phyloP scores from a whole-genome alignment of 2,888 invertebrate genomes.

The Coenonympha arcania region DNA sequence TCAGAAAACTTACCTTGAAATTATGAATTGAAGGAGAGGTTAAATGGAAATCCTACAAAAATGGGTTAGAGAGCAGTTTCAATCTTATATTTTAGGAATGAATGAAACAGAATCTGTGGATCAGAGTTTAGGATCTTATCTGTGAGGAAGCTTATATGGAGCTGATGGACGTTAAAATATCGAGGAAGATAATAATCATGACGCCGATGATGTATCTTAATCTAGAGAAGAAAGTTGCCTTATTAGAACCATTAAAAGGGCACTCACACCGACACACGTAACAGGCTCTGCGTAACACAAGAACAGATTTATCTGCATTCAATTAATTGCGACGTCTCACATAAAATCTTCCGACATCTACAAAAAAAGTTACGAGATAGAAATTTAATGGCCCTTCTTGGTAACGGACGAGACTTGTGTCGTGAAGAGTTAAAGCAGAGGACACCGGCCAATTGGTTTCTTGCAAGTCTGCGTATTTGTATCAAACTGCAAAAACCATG shows the following conservation, averaged over 20 bases:
- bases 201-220: too few species aligned
- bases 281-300: neutral
- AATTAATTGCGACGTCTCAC: neutral
- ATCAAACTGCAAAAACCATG: neutral
- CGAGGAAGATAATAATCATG: too few species aligned
- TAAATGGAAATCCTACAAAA: too few species aligned
- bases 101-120: too few species aligned
- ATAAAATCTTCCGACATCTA: neutral
- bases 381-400: neutral
- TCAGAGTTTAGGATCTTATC: too few species aligned
- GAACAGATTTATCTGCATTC: slow-evolving; percentile 3
- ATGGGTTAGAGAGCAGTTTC: too few species aligned
- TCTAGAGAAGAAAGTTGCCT: neutral
- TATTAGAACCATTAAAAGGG: neutral
- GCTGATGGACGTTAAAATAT: too few species aligned
- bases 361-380: neutral
- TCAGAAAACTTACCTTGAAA: too few species aligned
- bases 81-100: too few species aligned
- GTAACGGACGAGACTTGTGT: neutral
- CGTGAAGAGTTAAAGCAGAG: neutral
- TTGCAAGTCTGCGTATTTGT: slow-evolving; percentile 1
- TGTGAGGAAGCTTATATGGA: too few species aligned
- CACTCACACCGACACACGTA: neutral
- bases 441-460: slow-evolving; percentile 3
- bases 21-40: too few species aligned